Conservation (phyloP, 2,113 vertebrate genomes). For the Aspiorhynchus laticeps region DNA sequence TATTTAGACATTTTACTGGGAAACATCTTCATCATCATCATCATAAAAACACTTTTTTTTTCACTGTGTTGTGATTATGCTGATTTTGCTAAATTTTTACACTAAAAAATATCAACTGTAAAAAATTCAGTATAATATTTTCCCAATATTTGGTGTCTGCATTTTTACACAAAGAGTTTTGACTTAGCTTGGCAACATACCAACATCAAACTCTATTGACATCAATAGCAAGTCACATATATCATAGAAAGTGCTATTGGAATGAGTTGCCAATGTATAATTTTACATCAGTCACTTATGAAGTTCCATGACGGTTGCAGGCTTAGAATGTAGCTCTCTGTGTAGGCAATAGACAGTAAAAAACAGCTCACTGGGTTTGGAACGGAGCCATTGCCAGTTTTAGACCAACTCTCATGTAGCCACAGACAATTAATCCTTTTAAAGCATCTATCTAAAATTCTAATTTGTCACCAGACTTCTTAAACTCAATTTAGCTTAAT, state of each 20-base stretch:
- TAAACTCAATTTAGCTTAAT: conserved; percentile 68
- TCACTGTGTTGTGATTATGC: neutral
- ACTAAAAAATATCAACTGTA: neutral
- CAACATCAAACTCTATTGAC: neutral
- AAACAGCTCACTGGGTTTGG: neutral
- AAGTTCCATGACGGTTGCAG: neutral
- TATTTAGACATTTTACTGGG: neutral
- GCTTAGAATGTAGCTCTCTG: neutral
- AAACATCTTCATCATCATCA: neutral
- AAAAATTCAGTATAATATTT: neutral
- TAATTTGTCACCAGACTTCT: conserved; percentile 57
- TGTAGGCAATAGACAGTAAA: neutral
- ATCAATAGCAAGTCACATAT: neutral
- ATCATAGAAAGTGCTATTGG: neutral
- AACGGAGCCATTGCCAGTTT: neutral
- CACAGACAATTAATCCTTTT: conserved; percentile 61
- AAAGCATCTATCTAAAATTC: conserved; percentile 60
- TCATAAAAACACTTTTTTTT: neutral
- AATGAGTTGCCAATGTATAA: neutral
- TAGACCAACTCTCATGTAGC: conserved; percentile 53
- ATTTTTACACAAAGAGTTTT: neutral
- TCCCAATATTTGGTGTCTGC: neutral
- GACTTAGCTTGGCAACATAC: neutral
- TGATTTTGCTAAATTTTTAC: neutral
- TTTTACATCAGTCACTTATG: neutral